Evolutionary conservation across 2,888 invertebrate genomes (phyloP), one percentile per base, ranked within the genome.

Genomic region (Drosophila nr. perissopoda): DNA sequence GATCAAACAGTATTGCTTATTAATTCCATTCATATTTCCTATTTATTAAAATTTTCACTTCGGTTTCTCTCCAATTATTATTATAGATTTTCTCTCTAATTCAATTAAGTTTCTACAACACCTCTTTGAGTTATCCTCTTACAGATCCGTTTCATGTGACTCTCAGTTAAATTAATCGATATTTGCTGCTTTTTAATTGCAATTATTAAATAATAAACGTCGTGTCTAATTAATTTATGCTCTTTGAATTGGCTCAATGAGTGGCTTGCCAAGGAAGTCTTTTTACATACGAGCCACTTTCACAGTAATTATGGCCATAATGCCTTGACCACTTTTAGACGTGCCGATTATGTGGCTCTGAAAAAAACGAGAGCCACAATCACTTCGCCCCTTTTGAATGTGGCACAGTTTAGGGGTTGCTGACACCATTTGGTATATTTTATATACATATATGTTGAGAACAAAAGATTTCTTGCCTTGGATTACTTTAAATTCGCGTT

Each of bases 251-350:
- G 29, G 40, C 48, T 38, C 31, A 13, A 6, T n/a, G 36, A 11
- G 25, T 18, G 34, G 21, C 33, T 46, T 61, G 42, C 21, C 49
- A 53, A 63, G 68, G 65, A 77, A 70, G 63, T 77, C 11, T 60
- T 64, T 64, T 57, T 64, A 46, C 58, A n/a, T 62, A 46, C 11
- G 4, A 49, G 52, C 57, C 58, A 64, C 66, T 74, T 74, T 68
- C 60, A 70, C 63, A 54, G 40, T 36, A 62, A 58, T 52, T 75
- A 66, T 49, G 48, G 52, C 66, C 63, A 62, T 38, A 54, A 61
- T 53, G 46, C 57, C 48, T 58, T 49, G 70, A 10, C 53, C 51
- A 33, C 52, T 29, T 7, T 2, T 16, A 51, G 49, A 27, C 42
- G 21, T 36, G 48, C 58, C 34, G 64, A 64, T 67, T 72, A 60